Evolutionary conservation across 2,888 invertebrate genomes (phyloP), one percentile per base, ranked within the genome.

Genomic region (Heliconius hortense): DNA sequence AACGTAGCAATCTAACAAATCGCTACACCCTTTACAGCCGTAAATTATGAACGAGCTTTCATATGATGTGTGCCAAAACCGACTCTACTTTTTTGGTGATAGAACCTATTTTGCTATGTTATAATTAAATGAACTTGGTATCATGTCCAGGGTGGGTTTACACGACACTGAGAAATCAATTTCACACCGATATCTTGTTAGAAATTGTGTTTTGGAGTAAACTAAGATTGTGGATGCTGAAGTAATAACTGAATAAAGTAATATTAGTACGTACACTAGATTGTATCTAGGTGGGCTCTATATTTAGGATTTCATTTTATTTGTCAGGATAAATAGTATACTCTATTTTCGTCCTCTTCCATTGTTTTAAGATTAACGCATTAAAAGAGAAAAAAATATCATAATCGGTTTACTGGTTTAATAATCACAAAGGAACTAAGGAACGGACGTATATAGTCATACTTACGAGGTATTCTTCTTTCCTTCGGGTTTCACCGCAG

Each of bases 1-100:
- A 76, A 74, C 79, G 73, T 74, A 74, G 60, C 75, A 74, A 75
- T 69, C 77, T 79, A 79, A 82, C 81, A 81, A 80, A 81, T 81
- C 81, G 81, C 80, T 76, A 78, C 77, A 72, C 48, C 77, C 78
- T 75, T 78, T 77, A 77, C 56, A 70, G 43, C 62, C 77, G 73
- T 77, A 77, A 77, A 77, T 77, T 77, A 77, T 76, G 73, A 77
- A 76, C 67, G 63, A 60, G 68, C 53, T 67, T 72, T 67, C 28
- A 24, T 35, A 68, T 28, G 26, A 53, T 53, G 26, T 56, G 63
- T 56, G 18, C 26, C 15, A 62, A 76, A 56, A 15, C n/a, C 63
- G 18, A 73, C 76, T 68, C 48, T 76, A 63, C 11, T 0, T 7
- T 18, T 2, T 28, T 4, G 2, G 2, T 28, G 11, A 43, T 72